These are phyloP conservation scores for Tringa solitaria DNA, from an alignment of 2,113 vertebrate genomes.

Conservation along the genomic window DNA sequence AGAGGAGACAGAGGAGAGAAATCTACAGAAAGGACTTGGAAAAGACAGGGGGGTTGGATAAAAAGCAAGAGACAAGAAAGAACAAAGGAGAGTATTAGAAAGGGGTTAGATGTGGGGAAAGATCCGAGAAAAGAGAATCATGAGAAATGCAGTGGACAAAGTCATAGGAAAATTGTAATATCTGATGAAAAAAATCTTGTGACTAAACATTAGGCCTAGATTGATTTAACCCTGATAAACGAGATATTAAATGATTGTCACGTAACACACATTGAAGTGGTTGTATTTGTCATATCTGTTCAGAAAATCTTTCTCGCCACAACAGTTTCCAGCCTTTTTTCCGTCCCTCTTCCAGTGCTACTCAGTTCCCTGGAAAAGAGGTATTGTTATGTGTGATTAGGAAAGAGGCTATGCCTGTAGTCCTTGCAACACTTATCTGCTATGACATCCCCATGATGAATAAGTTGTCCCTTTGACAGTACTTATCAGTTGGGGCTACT, in stretches of 20 bases:
- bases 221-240: not conserved
- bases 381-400: not conserved
- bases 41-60: fast-evolving
- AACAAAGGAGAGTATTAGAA: not conserved
- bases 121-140: not conserved
- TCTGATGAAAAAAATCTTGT: not conserved
- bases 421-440: not conserved
- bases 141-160: not conserved
- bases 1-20: not conserved
- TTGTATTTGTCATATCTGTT: not conserved
- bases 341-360: not conserved
- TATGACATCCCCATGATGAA: not conserved
- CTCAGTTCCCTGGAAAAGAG: not conserved
- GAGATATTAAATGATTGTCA: not conserved
- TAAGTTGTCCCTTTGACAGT: not conserved
- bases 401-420: not conserved
- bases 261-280: not conserved
- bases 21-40: not conserved
- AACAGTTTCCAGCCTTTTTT: not conserved
- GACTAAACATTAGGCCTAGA: not conserved
- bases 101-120: not conserved
- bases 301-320: not conserved
- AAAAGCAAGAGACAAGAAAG: not conserved
- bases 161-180: not conserved
- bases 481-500: not conserved